Evolutionary conservation across 2,888 invertebrate genomes (phyloP).

Genomic region (Aproaerema taeniolella): DNA sequence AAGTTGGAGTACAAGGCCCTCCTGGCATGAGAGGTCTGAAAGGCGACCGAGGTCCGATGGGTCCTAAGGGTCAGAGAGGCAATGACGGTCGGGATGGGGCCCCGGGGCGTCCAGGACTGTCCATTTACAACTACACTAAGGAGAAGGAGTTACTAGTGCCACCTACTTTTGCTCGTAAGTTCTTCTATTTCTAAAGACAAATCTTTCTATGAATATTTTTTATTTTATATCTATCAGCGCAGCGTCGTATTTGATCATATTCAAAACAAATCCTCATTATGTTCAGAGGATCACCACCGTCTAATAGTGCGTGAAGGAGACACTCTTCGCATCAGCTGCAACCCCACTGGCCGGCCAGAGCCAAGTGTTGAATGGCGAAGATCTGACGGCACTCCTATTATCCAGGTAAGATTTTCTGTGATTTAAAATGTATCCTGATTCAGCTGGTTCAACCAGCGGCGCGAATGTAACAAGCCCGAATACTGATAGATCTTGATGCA

Average conservation of each 20-base stretch:
- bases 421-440: no score
- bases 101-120: conserved; percentile 89
- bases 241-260: no score
- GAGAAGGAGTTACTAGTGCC: conserved; percentile 86
- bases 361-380: conserved; percentile 88
- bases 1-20: conserved; percentile 80
- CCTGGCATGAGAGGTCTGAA: conserved; percentile 84
- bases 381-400: conserved; percentile 75
- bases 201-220: no score
- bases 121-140: conserved; percentile 85
- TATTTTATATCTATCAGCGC: no score
- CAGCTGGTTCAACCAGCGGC: no score
- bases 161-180: conserved; percentile 85
- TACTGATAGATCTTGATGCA: no score
- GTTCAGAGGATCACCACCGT: conserved; percentile 70
- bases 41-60: conserved; percentile 81
- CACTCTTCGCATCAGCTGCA: conserved; percentile 88
- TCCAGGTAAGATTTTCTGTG: conserved; percentile 57
- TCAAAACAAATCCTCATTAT: no score
- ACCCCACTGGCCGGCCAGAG: conserved; percentile 85
- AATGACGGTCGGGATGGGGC: conserved; percentile 84
- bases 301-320: conserved; percentile 88
- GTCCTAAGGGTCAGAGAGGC: conserved; percentile 85
- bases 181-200: background rate
- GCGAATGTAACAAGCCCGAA: no score